Evolutionary conservation across 2,113 vertebrate genomes (phyloP), one percentile per base, ranked within the genome.

Genomic region (Seriola aureovittata): DNA sequence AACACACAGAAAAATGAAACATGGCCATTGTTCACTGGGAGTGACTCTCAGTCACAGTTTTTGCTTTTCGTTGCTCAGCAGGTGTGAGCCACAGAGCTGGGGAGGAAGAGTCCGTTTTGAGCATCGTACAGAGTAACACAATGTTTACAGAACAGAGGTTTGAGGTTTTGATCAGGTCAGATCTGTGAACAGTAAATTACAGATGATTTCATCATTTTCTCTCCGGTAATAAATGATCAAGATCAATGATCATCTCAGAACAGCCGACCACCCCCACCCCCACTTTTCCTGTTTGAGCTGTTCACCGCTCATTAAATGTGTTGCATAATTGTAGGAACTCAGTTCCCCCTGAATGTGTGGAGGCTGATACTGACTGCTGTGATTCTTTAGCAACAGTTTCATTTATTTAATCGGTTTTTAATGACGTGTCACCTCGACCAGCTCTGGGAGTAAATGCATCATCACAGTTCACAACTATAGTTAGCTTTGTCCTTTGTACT

Each of bases 1-100:
- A 59, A 58, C 23, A 63, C 32, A 50, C 40, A 71, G 69, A 25
- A 81, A 88, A 81, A 79, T 55, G 17, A 82, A 82, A 57, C 3
- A 19, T 44, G 7, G 17, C 23, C 58, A 34, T 63, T 70, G 60
- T 71, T 38, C 19, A 59, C 76, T 34, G 50, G 42, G 58, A 59
- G 63, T 57, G 11, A 55, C 34, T 50, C 71, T 78, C 75, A 50
- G 67, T 82, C 80, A 66, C 44, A 36, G 66, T 29, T 70, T 83
- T 40, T 77, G 48, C 46, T 62, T 78, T 77, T 71, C 34, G 71
- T 75, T 21, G 40, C 57, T 85, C 71, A 69, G 74, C 23, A 25
- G 38, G 25, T 4, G 58, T 34, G 64, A 85, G 82, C 54, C 66
- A 71, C 55, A 52, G 71, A 55, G 1, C 29, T 2, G 29, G 29